Evolutionary conservation across 2,113 vertebrate species (phyloP).

Genomic region (Oenanthe oenanthe): DNA sequence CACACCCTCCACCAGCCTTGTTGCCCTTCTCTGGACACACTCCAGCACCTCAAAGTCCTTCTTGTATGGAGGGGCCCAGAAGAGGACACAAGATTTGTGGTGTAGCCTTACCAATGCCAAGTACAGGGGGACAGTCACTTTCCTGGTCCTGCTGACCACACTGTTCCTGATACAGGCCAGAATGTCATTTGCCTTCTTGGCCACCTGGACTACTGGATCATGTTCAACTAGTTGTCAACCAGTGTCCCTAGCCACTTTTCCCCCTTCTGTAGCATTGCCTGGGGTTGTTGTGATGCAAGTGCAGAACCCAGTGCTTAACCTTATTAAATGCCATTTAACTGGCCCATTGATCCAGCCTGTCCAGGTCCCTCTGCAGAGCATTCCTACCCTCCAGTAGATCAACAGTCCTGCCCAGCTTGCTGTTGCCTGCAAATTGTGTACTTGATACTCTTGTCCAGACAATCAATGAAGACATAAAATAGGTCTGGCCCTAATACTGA

Average conservation of each 20-base stretch:
- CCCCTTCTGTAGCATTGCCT: not conserved
- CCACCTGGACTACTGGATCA: not conserved
- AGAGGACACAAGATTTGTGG: not conserved
- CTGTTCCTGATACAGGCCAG: not conserved
- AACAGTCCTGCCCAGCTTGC: not conserved
- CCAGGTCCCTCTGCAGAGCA: not conserved
- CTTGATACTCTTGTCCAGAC: not conserved
- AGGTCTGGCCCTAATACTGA: not conserved
- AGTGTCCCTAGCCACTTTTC: not conserved
- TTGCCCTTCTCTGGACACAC: not conserved
- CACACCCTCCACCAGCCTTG: not conserved
- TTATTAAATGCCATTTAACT: not conserved
- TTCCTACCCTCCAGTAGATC: not conserved
- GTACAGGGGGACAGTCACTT: accelerated
- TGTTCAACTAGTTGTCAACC: not conserved
- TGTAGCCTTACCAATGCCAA: not conserved
- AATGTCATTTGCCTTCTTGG: not conserved
- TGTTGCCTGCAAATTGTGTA: not conserved
- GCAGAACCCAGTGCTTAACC: not conserved
- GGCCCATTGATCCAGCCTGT: not conserved
- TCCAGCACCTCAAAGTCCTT: not conserved
- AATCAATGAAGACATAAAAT: not conserved
- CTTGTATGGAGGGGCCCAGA: not conserved
- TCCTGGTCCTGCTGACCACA: not conserved
- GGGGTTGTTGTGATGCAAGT: not conserved